phyloP scores from a whole-genome alignment of 2,113 vertebrate species.

The Gavia stellata region DNA sequence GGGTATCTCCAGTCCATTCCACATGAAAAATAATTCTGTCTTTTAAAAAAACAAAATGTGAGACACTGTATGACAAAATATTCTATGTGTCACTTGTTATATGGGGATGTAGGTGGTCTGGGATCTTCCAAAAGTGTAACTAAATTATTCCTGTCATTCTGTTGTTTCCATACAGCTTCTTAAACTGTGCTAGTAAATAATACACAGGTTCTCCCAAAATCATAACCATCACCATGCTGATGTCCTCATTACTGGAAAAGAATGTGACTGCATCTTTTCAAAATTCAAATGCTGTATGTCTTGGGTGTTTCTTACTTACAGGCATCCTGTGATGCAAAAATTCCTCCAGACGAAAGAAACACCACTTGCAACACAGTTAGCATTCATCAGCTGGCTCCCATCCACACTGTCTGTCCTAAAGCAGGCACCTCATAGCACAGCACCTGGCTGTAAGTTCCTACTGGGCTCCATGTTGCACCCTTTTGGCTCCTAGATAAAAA shows the following conservation, averaged over 20 bases:
- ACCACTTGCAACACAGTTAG: background rate
- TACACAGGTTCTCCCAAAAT: background rate
- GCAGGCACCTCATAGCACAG: background rate
- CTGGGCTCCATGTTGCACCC: background rate
- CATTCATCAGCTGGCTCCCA: background rate
- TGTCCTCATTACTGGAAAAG: background rate
- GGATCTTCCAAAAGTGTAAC: background rate
- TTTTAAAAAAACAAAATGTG: background rate
- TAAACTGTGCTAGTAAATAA: background rate
- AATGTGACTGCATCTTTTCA: background rate
- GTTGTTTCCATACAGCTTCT: background rate
- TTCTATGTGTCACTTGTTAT: background rate
- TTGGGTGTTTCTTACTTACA: background rate
- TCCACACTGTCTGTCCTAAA: background rate
- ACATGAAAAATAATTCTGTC: background rate
- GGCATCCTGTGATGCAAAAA: background rate
- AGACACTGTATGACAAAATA: background rate
- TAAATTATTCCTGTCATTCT: background rate
- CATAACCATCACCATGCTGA: background rate
- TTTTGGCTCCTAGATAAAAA: background rate
- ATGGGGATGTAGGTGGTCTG: background rate
- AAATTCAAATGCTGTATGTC: background rate
- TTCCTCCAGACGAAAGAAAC: background rate
- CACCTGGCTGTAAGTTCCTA: background rate
- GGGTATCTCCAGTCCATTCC: background rate